A percentile compares a stretch with the other conserved stretches of the same genome.
Conservation (phyloP, 2,888 invertebrate genomes). For the Pammene aurita region DNA sequence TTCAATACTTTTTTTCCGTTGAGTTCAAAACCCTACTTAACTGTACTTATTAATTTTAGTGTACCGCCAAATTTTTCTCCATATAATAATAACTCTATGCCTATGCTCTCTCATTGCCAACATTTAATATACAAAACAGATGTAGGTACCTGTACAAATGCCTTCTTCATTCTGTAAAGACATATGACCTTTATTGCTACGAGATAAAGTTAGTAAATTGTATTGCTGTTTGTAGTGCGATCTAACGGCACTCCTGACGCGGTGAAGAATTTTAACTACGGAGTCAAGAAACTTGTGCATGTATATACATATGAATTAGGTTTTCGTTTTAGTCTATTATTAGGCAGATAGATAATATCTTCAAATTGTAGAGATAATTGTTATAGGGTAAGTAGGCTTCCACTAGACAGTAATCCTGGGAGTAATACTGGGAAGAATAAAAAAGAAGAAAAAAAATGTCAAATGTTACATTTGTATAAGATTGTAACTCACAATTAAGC, state of each 20-base stretch:
- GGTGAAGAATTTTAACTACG: conserved; percentile 24
- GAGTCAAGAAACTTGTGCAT: conserved; percentile 9
- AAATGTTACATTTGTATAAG: too few species aligned
- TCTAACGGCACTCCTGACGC: conserved; percentile 13
- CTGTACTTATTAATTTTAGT: neutral
- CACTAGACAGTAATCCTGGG: too few species aligned
- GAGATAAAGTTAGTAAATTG: neutral
- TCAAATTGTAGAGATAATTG: neutral
- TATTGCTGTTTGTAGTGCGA: neutral
- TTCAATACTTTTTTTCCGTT: too few species aligned
- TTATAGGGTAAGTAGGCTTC: too few species aligned
- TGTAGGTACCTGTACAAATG: too few species aligned
- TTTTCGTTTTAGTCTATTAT: conserved; percentile 9
- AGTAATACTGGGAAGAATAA: too few species aligned
- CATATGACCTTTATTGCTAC: neutral
- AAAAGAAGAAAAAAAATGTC: too few species aligned
- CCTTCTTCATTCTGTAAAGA: neutral
- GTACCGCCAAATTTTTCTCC: neutral
- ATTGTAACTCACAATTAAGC: too few species aligned
- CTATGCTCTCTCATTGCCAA: neutral
- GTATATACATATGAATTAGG: conserved; percentile 16
- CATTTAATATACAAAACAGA: conserved; percentile 12
- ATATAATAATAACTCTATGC: neutral
- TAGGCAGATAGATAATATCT: neutral
- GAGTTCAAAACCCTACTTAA: neutral